phyloP scores from a whole-genome alignment of 92 coral and sea anemone genomes.

The Scolanthus callimorphus region DNA sequence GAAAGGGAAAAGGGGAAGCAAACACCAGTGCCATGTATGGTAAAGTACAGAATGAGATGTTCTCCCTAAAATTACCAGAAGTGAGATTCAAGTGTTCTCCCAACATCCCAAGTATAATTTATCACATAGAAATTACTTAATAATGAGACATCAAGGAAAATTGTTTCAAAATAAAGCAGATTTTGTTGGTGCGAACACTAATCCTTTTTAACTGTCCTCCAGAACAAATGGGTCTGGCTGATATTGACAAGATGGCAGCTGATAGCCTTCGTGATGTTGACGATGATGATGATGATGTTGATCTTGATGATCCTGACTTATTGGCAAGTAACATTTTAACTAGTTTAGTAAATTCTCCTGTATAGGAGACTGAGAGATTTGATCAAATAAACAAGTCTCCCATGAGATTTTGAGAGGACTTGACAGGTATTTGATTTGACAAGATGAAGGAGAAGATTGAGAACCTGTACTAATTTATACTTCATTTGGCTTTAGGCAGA shows the following conservation, averaged over 20 bases:
- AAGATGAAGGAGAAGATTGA: too few species aligned
- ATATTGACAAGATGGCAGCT: conserved; percentile 59
- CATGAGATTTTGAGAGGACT: too few species aligned
- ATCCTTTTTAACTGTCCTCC: conserved; percentile 2
- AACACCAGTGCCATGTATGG: too few species aligned
- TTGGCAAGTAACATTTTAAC: conserved; percentile 53
- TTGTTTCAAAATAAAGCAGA: background rate
- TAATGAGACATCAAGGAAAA: too few species aligned
- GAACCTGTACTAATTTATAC: too few species aligned
- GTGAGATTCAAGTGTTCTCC: too few species aligned
- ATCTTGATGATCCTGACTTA: conserved; percentile 78
- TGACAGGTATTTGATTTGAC: too few species aligned
- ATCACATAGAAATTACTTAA: too few species aligned
- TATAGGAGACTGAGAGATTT: background rate
- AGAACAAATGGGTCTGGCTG: conserved; percentile 45
- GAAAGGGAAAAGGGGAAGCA: too few species aligned
- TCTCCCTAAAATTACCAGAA: too few species aligned
- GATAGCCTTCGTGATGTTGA: conserved; percentile 50
- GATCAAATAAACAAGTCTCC: background rate
- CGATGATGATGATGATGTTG: conserved; percentile 76
- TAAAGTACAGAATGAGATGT: too few species aligned
- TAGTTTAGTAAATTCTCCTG: background rate
- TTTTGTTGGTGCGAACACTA: background rate
- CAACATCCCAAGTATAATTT: too few species aligned
- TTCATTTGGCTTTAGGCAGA: conserved; percentile 63